phyloP scores from a whole-genome alignment of 2,797 vertebrate species.

The Dallia pectoralis region DNA sequence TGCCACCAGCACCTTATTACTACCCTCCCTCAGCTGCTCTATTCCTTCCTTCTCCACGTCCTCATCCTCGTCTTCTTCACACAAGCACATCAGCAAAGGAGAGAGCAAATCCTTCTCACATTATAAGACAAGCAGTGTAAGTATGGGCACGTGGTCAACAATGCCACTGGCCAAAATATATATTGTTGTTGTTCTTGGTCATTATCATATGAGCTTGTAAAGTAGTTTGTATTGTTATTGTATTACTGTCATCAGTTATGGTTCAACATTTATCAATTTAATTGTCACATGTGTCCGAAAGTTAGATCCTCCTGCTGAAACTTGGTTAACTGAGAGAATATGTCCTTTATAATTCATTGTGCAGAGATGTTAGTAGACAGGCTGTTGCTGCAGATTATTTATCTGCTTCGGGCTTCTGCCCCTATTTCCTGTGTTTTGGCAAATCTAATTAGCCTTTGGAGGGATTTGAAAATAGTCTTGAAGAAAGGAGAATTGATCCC shows the following conservation, averaged over 20 bases:
- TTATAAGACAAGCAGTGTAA: constrained; percentile 78
- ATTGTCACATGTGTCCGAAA: not conserved
- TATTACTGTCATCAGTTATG: not conserved
- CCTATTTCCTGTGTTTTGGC: constrained; percentile 47
- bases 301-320: not conserved
- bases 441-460: constrained; percentile 42
- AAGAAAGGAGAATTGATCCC: constrained; percentile 33
- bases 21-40: constrained; percentile 56
- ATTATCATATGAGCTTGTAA: not conserved
- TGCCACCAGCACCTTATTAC: constrained; percentile 41
- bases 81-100: constrained; percentile 87
- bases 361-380: constrained; percentile 21
- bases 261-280: not conserved
- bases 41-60: constrained; percentile 53
- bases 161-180: not conserved
- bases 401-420: constrained; percentile 36
- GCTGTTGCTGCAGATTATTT: constrained; percentile 23
- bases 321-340: not conserved
- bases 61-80: constrained; percentile 68
- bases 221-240: not conserved
- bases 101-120: constrained; percentile 81
- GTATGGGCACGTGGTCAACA: constrained; percentile 16
- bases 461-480: constrained; percentile 41
- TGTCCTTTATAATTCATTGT: constrained; percentile 9
- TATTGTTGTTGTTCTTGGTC: not conserved